phyloP scores from a whole-genome alignment of 2,888 invertebrate species.

The Meandrusa payeni region DNA sequence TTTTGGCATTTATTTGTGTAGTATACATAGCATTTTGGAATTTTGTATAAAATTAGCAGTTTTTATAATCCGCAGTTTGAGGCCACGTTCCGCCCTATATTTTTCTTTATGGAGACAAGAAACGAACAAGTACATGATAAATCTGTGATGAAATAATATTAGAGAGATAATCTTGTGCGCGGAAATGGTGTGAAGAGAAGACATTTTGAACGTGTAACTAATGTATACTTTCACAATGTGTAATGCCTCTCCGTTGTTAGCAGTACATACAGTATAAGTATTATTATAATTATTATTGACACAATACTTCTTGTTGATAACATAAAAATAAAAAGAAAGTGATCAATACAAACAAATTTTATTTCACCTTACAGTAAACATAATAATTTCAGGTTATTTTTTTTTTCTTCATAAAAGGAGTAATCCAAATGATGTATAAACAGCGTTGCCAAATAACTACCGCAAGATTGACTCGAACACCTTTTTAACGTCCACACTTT shows the following conservation, averaged over 20 bases:
- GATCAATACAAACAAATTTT: constrained; percentile 43
- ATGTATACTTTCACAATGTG: constrained; percentile 58
- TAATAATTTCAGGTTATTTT: too few relatives aligned
- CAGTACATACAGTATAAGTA: constrained; percentile 72
- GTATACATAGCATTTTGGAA: constrained; percentile 45
- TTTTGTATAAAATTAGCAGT: constrained; percentile 38
- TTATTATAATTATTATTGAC: constrained; percentile 71
- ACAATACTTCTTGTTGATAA: constrained; percentile 73
- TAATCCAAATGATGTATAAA: too few relatives aligned
- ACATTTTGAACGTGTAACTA: constrained; percentile 49
- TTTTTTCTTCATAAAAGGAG: too few relatives aligned
- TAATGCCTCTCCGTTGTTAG: constrained; percentile 66
- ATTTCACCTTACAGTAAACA: too few relatives aligned
- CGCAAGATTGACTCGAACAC: too few relatives aligned
- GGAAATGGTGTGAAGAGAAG: constrained; percentile 49
- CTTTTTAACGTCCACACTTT: too few relatives aligned
- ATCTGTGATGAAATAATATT: constrained; percentile 75
- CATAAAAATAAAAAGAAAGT: constrained; percentile 68
- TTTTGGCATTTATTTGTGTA: constrained; percentile 39
- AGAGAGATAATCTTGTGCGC: constrained; percentile 55
- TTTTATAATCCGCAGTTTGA: constrained; percentile 44
- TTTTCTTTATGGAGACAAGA: constrained; percentile 47
- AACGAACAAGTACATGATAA: constrained; percentile 72
- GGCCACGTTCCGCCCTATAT: constrained; percentile 55
- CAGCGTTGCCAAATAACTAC: too few relatives aligned